Conservation (phyloP, 2,113 vertebrate genomes). For the Xenus cinereus region DNA sequence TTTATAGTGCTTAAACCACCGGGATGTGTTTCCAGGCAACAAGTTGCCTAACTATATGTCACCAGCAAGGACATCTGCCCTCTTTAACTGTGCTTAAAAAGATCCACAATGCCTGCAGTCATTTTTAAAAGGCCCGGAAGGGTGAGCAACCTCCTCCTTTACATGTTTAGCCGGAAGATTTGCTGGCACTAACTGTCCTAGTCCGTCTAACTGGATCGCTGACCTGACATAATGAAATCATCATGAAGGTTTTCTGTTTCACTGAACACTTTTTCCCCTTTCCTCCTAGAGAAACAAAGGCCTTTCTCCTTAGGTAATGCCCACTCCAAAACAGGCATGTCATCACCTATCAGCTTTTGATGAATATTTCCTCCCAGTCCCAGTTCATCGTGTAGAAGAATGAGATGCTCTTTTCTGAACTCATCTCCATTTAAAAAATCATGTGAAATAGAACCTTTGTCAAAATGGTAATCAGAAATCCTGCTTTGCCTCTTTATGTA, state of each 20-base stretch:
- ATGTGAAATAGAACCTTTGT: background rate
- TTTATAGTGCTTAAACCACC: background rate
- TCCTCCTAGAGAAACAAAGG: background rate
- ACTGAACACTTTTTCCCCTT: background rate
- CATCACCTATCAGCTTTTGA: background rate
- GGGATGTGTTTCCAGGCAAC: constrained; percentile 50
- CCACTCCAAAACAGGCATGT: background rate
- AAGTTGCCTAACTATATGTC: constrained; percentile 32
- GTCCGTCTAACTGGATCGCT: background rate
- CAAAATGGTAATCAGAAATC: background rate
- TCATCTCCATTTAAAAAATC: background rate
- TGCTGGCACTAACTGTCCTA: background rate
- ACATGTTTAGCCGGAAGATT: background rate
- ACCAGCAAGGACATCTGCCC: constrained; percentile 11
- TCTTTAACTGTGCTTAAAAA: constrained; percentile 18
- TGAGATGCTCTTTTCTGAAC: background rate
- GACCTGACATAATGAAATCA: constrained; percentile 28
- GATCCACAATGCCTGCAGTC: background rate
- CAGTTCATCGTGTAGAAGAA: background rate
- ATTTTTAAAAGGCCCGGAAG: background rate
- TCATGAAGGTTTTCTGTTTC: constrained; percentile 29
- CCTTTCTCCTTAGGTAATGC: background rate
- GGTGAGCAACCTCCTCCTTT: constrained; percentile 4
- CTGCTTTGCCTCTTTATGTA: background rate
- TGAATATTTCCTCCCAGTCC: background rate